These are phyloP conservation scores for Mesorhabditis belari DNA, from an alignment of 2,888 invertebrate genomes.

Conservation along the genomic window DNA sequence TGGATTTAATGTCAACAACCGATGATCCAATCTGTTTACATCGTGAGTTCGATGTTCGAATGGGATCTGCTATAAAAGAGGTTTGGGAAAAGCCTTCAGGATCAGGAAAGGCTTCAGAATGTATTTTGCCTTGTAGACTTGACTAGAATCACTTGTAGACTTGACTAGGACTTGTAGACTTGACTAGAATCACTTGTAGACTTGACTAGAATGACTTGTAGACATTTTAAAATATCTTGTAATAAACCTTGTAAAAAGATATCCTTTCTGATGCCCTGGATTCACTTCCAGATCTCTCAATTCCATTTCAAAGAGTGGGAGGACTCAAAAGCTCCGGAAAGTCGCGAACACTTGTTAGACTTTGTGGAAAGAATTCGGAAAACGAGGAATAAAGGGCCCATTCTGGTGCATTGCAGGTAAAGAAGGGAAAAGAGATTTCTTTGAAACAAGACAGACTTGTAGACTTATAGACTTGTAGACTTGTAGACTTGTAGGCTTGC, in stretches of 20 bases:
- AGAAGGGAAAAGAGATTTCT: not conserved
- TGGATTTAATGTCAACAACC: not conserved
- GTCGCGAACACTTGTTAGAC: slow-evolving; percentile 18
- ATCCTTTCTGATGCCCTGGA: not conserved
- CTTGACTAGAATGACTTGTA: no score
- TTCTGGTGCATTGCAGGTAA: slow-evolving; percentile 47
- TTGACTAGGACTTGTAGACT: no score
- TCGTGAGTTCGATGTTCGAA: slow-evolving; percentile 21
- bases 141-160: no score
- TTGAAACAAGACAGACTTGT: not conserved
- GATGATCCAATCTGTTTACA: slow-evolving; percentile 27
- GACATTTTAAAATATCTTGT: no score
- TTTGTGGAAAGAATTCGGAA: slow-evolving; percentile 25
- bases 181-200: no score
- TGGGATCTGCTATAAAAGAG: not conserved
- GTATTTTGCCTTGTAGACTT: no score
- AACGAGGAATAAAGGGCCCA: slow-evolving; percentile 15
- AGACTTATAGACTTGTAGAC: not conserved
- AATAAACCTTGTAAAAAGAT: not conserved
- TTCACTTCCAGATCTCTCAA: slow-evolving; percentile 26
- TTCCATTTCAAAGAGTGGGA: slow-evolving; percentile 41
- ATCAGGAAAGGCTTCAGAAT: no score
- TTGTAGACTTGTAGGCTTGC: no score
- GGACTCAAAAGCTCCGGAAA: slow-evolving; percentile 21
- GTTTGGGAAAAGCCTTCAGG: not conserved